These are phyloP conservation scores for Alectura lathami DNA, from an alignment of 2,113 vertebrate species.

Conservation along the genomic window DNA sequence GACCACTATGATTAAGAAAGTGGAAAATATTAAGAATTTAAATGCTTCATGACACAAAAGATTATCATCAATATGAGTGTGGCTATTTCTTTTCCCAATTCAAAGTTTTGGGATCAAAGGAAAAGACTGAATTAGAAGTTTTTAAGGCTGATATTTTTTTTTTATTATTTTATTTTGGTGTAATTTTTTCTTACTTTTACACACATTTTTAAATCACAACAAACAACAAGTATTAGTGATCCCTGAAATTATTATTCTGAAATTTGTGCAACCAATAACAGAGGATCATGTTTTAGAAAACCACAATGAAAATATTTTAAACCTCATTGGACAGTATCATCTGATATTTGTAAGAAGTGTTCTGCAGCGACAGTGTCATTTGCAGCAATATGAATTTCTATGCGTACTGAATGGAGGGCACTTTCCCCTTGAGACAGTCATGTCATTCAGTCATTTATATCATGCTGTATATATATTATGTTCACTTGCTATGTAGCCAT, in stretches of 20 bases:
- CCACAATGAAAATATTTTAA: background rate
- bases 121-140: background rate
- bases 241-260: background rate
- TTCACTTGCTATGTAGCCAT: background rate
- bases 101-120: background rate
- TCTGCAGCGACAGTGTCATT: background rate
- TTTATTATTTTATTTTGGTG: background rate
- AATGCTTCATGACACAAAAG: background rate
- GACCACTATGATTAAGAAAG: background rate
- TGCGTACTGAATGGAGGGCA: background rate
- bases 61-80: background rate
- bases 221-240: background rate
- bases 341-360: background rate
- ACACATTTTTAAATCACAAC: background rate
- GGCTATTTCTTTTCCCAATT: background rate
- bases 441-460: background rate
- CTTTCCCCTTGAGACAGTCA: background rate
- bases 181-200: background rate
- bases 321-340: background rate
- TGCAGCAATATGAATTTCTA: background rate
- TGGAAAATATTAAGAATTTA: background rate
- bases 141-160: background rate
- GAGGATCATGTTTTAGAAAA: background rate
- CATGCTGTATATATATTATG: background rate
- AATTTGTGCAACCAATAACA: background rate